phyloP scores from a whole-genome alignment of 2,888 invertebrate species.

The Colletes collaris region DNA sequence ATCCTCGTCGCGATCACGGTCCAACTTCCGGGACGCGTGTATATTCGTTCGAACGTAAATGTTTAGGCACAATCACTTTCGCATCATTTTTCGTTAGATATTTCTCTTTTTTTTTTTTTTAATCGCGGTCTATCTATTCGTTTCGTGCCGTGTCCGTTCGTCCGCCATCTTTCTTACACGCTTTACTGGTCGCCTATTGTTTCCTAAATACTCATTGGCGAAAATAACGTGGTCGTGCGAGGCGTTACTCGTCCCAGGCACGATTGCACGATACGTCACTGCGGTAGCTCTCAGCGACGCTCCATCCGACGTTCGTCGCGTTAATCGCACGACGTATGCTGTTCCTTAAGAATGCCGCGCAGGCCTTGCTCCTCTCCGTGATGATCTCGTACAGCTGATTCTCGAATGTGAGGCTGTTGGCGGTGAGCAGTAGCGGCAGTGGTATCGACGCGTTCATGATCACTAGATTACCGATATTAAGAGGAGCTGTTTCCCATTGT shows the following conservation, averaged over 20 bases:
- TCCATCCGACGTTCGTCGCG: constrained; percentile 53
- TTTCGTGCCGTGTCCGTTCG: too few relatives aligned
- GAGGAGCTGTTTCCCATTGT: constrained; percentile 88
- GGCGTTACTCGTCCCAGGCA: constrained; percentile 10
- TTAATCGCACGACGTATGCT: constrained; percentile 83
- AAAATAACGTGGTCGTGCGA: too few relatives aligned
- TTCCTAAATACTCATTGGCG: too few relatives aligned
- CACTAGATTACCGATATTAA: constrained; percentile 85
- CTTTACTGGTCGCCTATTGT: too few relatives aligned
- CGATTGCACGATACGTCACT: constrained; percentile 49
- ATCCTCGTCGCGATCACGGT: constrained; percentile 43
- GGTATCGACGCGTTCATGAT: constrained; percentile 78
- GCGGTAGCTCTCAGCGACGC: constrained; percentile 55
- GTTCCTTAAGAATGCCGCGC: constrained; percentile 88
- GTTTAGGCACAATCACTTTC: constrained; percentile 71
- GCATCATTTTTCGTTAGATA: constrained; percentile 51
- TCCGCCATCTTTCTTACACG: too few relatives aligned
- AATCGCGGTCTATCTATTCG: not conserved
- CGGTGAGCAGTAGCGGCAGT: constrained; percentile 80
- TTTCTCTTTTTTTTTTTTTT: not conserved
- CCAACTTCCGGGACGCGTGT: constrained; percentile 18
- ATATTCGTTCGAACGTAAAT: constrained; percentile 24
- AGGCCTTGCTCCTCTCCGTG: constrained; percentile 86
- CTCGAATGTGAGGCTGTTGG: constrained; percentile 75
- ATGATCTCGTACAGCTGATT: constrained; percentile 82